Conservation (phyloP, 2,888 invertebrate species). For the Thereva nobilitata region DNA sequence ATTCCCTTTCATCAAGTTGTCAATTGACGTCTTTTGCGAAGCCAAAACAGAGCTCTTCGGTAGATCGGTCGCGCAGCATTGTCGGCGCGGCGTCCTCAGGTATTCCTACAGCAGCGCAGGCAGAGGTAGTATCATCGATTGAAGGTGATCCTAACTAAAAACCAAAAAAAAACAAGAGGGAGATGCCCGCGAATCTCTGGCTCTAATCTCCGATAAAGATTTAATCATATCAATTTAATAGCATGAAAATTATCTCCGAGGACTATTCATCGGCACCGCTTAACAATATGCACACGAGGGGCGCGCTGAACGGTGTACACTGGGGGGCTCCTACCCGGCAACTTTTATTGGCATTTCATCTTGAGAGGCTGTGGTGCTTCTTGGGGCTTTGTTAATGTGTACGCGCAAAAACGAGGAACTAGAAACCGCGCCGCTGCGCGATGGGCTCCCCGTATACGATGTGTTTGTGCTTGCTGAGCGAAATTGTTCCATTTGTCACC, state of each 20-base stretch:
- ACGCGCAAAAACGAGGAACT: background rate
- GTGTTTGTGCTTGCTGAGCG: slow-evolving; percentile 15
- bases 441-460: background rate
- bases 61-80: slow-evolving; percentile 1
- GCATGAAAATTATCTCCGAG: slow-evolving; percentile 39
- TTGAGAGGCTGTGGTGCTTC: background rate
- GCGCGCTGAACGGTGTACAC: background rate
- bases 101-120: background rate
- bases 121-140: slow-evolving; percentile 1
- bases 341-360: slow-evolving; percentile 20
- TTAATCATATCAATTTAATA: slow-evolving; percentile 42
- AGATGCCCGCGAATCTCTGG: slow-evolving; percentile 28
- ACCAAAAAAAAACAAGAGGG: background rate
- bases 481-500: slow-evolving; percentile 37
- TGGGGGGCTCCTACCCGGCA: background rate
- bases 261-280: slow-evolving; percentile 40
- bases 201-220: slow-evolving; percentile 39
- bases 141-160: slow-evolving; percentile 15
- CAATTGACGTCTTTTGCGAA: slow-evolving; percentile 42
- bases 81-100: slow-evolving; percentile 36
- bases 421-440: background rate
- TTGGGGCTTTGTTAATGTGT: slow-evolving; percentile 4
- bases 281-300: slow-evolving; percentile 35
- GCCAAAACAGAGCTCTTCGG: slow-evolving; percentile 23
- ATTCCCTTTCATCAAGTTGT: slow-evolving; percentile 48